Evolutionary conservation across 2,797 vertebrate genomes (phyloP), one percentile per base, ranked within the genome.

Genomic region (Sebastiscus albofasciatus): DNA sequence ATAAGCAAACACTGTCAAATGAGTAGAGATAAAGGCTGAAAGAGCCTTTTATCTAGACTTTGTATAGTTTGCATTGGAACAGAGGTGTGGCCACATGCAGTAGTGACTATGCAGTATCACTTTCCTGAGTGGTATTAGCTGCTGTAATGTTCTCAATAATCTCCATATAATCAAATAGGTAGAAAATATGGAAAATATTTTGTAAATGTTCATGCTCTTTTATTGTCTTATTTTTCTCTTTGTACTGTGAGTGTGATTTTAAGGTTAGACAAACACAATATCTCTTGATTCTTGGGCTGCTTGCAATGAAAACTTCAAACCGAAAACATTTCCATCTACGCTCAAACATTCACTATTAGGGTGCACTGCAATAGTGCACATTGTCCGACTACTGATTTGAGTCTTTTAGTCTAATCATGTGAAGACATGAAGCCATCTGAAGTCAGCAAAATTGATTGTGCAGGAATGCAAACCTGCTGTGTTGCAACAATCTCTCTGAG

Each of bases 1-100:
- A 88, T 90, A 90, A 33, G 59, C 85, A 90, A 91, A 91, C 85
- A 2, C 8, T 77, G 67, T 13, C 71, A 56, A 65, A 65, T 58
- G 14, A 84, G 64, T 13, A 2, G 18, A 49, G 64, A 87, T 80
- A 77, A 59, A 16, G 14, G 6, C 2, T 52, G 18, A 78, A 24
- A 8, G n/a, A 2, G 1, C 12, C 10, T 27, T 55, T 26, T 75
- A 69, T 82, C 55, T 18, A 0, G 4, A 0, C 9, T 29, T 20
- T 62, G 26, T 8, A 1, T 29, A 22, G n/a, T 75, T 70, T 73
- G 75, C 64, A 55, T 59, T 67, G 3, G 12, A 54, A 10, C 13
- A 39, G 14, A 71, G 46, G 13, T 31, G 68, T 11, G 68, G 4
- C n/a, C 10, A 39, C n/a, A 52, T 20, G 4, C 18, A 36, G 22